Evolutionary conservation across 1,140 invertebrate genomes (phyloP).

Genomic region (Chlorops oryzae): DNA sequence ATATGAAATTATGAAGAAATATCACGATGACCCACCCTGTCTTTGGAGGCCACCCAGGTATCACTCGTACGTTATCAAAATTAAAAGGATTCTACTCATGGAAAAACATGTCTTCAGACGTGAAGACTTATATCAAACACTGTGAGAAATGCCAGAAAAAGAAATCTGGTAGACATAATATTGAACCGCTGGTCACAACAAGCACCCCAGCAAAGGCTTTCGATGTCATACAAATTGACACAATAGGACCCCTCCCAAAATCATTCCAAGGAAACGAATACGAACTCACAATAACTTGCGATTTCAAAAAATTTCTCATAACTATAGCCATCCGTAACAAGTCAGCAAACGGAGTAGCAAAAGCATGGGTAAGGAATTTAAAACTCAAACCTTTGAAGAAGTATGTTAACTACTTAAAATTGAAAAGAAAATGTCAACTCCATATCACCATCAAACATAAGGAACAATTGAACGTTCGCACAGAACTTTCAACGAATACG

Average conservation of each 20-base stretch:
- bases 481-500: too few relatives aligned
- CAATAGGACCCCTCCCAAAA: too few relatives aligned
- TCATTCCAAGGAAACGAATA: slow-evolving; percentile 1
- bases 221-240: too few relatives aligned
- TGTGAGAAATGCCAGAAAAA: not conserved
- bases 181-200: not conserved
- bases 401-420: slow-evolving; percentile 1
- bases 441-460: slow-evolving; percentile 2
- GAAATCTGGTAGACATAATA: not conserved
- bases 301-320: not conserved
- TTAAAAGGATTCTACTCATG: not conserved
- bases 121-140: not conserved
- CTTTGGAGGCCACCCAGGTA: too few relatives aligned
- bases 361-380: slow-evolving; percentile 1
- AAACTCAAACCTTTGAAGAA: slow-evolving; percentile 5
- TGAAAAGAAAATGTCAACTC: not conserved
- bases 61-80: not conserved
- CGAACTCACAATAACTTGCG: not conserved
- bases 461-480: slow-evolving; percentile 6
- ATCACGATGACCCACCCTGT: too few relatives aligned
- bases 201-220: not conserved
- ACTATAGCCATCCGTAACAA: not conserved
- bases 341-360: not conserved
- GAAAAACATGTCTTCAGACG: not conserved
- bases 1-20: too few relatives aligned